A percentile compares a stretch with the other conserved stretches of the same genome.
Conservation (phyloP, 37 sponge, comb jelly and placozoan genomes). For the Petrosia ficiformis region DNA sequence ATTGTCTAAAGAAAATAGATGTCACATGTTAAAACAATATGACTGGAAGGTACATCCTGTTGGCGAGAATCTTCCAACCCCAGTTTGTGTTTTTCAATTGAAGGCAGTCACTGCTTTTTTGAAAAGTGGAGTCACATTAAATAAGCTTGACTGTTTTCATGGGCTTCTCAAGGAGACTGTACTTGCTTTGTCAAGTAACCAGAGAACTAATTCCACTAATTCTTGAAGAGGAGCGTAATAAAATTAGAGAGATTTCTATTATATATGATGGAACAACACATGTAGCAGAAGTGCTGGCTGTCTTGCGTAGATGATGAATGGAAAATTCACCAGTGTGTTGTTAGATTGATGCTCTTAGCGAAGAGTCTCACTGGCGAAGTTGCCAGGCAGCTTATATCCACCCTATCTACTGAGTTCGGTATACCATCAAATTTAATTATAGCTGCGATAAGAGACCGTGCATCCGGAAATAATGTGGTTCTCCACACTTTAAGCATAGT, state of each 20-base stretch:
- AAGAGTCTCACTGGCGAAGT: slow-evolving; percentile 37
- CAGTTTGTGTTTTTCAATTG: neutral
- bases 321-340: slow-evolving; percentile 15
- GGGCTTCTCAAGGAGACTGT: slow-evolving; percentile 40
- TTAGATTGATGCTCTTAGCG: slow-evolving; percentile 28
- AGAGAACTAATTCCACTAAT: slow-evolving; percentile 29
- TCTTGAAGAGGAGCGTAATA: slow-evolving; percentile 12
- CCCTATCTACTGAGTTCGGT: slow-evolving; percentile 8
- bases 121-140: slow-evolving; percentile 24
- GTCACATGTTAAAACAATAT: slow-evolving; percentile 5
- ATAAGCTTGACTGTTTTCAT: slow-evolving; percentile 21
- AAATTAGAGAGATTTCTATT: slow-evolving; percentile 22
- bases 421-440: slow-evolving; percentile 5
- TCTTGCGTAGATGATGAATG: slow-evolving; percentile 18
- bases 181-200: slow-evolving; percentile 11
- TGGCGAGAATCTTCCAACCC: slow-evolving; percentile 29
- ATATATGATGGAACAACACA: slow-evolving; percentile 42
- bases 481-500: slow-evolving; percentile 8
- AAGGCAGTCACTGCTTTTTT: slow-evolving; percentile 43
- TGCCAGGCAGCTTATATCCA: slow-evolving; percentile 10
- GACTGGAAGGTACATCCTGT: slow-evolving; percentile 13
- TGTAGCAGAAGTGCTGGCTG: slow-evolving; percentile 39
- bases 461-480: slow-evolving; percentile 21
- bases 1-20: neutral
- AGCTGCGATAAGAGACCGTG: slow-evolving; percentile 27